Conservation (phyloP, 1,140 invertebrate genomes). For the Polyergus mexicanus region DNA sequence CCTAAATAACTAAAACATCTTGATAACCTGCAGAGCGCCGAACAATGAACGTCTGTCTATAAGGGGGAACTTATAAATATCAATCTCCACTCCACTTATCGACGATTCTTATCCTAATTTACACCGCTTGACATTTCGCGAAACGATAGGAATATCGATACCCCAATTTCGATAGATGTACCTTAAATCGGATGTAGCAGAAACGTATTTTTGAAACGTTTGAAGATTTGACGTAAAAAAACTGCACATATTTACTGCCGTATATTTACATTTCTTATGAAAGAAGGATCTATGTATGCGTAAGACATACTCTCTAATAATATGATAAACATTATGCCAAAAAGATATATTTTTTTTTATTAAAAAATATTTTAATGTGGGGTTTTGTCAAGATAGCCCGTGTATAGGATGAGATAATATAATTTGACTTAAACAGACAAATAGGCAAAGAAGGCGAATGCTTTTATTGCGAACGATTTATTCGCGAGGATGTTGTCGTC, state of each 20-base stretch:
- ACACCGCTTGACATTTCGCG: background rate
- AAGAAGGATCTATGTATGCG: background rate
- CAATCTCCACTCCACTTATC: no score
- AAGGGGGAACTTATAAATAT: background rate
- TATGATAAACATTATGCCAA: background rate
- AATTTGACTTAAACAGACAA: no score
- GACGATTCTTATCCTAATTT: constrained; percentile 12
- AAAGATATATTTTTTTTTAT: background rate
- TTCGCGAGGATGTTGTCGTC: no score
- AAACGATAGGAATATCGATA: constrained; percentile 12
- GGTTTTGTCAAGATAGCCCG: no score
- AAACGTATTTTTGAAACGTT: background rate
- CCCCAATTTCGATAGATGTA: background rate
- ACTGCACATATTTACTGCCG: background rate
- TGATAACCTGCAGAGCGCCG: background rate
- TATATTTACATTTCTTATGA: background rate
- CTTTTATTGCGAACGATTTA: no score
- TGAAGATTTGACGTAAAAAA: constrained; percentile 2
- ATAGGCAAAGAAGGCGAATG: no score
- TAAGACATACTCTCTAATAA: background rate
- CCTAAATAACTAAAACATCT: constrained; percentile 49
- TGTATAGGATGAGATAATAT: no score
- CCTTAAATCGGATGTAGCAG: background rate
- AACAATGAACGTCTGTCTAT: constrained; percentile 12
- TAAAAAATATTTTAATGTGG: constrained; percentile 17